Percentiles rank a stretch among this genome's conserved stretches.
These are phyloP conservation scores for Poecilia picta DNA, from an alignment of 2,797 vertebrate genomes.

Conservation along the genomic window DNA sequence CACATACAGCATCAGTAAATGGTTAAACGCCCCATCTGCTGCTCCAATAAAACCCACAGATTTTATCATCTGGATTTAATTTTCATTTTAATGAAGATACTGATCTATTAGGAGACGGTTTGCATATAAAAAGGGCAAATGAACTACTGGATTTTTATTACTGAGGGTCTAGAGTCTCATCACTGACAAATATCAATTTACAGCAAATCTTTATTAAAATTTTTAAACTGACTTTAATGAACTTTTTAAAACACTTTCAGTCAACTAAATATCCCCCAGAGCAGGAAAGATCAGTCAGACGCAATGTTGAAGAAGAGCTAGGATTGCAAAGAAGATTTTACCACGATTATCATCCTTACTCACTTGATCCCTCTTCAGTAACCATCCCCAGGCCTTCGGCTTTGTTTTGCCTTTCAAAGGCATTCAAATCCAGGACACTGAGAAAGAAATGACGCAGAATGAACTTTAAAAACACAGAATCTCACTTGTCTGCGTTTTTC, in stretches of 20 bases:
- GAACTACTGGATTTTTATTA: constrained; percentile 9
- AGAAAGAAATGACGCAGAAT: constrained; percentile 33
- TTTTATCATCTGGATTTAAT: constrained; percentile 8
- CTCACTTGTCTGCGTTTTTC: not conserved
- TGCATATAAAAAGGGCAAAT: constrained; percentile 3
- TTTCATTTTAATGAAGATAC: constrained; percentile 2
- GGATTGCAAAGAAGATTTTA: constrained; percentile 7
- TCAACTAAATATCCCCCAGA: constrained; percentile 7
- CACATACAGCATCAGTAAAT: constrained; percentile 1
- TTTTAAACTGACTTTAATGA: not conserved
- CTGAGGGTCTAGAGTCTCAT: not conserved
- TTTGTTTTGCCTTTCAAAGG: constrained; percentile 99
- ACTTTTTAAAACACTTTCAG: constrained; percentile 14
- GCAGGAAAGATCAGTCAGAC: not conserved
- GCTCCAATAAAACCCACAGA: constrained; percentile 14
- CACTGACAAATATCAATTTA: not conserved
- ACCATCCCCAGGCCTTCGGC: constrained; percentile 99
- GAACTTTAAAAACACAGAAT: not conserved
- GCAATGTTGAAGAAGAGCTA: not conserved
- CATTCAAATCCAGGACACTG: constrained; percentile 97
- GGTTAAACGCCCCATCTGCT: not conserved
- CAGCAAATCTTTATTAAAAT: not conserved
- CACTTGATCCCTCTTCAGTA: constrained; percentile 98
- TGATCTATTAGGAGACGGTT: constrained; percentile 8
- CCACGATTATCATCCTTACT: constrained; percentile 73